A percentile compares a stretch with the other conserved stretches of the same genome.
These are phyloP conservation scores for Pseudorasbora parva DNA, from an alignment of 2,113 vertebrate species.

Conservation along the genomic window DNA sequence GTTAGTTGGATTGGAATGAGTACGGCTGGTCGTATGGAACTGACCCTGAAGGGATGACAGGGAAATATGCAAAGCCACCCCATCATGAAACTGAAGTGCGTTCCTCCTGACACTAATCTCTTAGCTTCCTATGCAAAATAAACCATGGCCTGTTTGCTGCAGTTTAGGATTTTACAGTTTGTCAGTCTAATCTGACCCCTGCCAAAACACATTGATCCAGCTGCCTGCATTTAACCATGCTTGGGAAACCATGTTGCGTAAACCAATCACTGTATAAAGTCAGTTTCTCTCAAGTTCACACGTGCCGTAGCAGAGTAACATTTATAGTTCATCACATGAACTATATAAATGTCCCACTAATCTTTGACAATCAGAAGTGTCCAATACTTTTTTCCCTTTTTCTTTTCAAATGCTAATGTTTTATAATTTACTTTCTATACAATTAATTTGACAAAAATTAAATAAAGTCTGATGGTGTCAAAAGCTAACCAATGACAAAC, in stretches of 20 bases:
- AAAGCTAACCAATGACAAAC: too few species aligned
- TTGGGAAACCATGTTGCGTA: neutral
- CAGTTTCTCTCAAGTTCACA: neutral
- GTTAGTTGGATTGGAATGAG: slow-evolving; percentile 15
- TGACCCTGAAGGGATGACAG: slow-evolving; percentile 29
- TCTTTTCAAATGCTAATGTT: neutral
- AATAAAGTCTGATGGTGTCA: too few species aligned
- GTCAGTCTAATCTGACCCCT: slow-evolving; percentile 22
- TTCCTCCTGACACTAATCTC: slow-evolving; percentile 52
- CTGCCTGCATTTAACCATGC: slow-evolving; percentile 21
- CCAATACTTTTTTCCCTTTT: neutral
- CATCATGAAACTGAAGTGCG: slow-evolving; percentile 36
- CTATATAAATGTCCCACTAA: neutral
- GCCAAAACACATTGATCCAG: slow-evolving; percentile 27
- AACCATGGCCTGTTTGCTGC: slow-evolving; percentile 1
- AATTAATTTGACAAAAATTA: too few species aligned
- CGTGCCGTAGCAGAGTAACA: neutral
- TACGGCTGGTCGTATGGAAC: slow-evolving; percentile 11
- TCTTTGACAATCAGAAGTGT: neutral
- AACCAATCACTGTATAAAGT: neutral
- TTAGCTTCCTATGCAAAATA: slow-evolving; percentile 48
- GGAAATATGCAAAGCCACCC: slow-evolving; percentile 58
- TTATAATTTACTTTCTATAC: too few species aligned
- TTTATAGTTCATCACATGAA: neutral
- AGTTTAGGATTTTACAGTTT: slow-evolving; percentile 30